phyloP scores from a whole-genome alignment of 2,888 invertebrate genomes.

The Muschampia plurimacula region DNA sequence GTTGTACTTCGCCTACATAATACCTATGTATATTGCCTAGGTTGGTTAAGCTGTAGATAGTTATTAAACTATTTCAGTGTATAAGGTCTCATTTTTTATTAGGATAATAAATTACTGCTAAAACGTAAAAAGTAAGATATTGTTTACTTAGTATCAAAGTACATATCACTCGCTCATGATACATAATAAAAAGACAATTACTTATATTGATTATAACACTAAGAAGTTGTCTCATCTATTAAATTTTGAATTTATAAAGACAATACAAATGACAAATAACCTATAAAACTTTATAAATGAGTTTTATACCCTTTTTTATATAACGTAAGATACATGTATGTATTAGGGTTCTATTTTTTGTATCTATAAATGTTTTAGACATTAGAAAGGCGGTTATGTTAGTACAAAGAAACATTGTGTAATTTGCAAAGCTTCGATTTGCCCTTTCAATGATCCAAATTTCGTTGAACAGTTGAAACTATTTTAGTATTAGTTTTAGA shows the following conservation, averaged over 20 bases:
- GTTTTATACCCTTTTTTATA: conserved; percentile 14
- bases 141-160: conserved; percentile 10
- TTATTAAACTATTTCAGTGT: conserved; percentile 12
- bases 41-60: conserved; percentile 20
- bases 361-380: conserved; percentile 16
- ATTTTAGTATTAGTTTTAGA: conserved; percentile 45
- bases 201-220: neutral
- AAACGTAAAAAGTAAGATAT: neutral
- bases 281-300: neutral
- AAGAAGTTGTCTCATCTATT: neutral
- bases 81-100: conserved; percentile 14
- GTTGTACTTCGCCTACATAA: conserved; percentile 9
- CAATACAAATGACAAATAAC: neutral
- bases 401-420: conserved; percentile 44
- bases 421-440: conserved; percentile 39
- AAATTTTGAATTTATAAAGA: conserved; percentile 11
- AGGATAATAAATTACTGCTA: conserved; percentile 7
- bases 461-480: conserved; percentile 14
- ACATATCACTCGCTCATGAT: conserved; percentile 44
- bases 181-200: conserved; percentile 29
- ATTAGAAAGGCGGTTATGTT: conserved; percentile 11
- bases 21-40: conserved; percentile 18
- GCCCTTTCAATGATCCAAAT: conserved; percentile 35
- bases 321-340: conserved; percentile 12
- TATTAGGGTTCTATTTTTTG: conserved; percentile 23